These are phyloP conservation scores for Microvelia longipes DNA, from an alignment of 1,140 invertebrate species.

Conservation along the genomic window DNA sequence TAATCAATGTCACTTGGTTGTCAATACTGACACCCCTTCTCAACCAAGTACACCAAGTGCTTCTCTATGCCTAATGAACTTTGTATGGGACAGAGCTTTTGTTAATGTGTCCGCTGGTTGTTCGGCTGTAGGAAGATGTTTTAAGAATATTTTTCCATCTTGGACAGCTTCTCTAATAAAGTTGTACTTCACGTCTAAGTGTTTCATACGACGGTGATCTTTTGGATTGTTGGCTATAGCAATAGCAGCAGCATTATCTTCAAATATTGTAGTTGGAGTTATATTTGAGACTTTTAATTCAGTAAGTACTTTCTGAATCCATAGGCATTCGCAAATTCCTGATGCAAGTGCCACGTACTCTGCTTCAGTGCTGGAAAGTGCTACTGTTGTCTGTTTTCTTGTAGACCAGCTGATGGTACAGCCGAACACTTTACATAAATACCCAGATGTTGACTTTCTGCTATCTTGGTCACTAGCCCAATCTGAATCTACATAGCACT, in stretches of 20 bases:
- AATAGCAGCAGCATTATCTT: slow-evolving; percentile 1
- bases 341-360: slow-evolving; percentile 18
- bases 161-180: background rate
- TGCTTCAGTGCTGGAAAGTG: slow-evolving; percentile 21
- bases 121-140: background rate
- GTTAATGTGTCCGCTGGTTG: no score
- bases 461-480: background rate
- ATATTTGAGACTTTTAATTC: background rate
- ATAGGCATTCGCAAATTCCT: slow-evolving; percentile 8
- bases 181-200: no score
- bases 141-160: background rate
- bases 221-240: background rate
- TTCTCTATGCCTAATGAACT: no score
- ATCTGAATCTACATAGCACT: background rate
- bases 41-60: no score
- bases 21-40: no score
- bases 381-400: background rate
- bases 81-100: no score
- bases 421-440: background rate
- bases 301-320: background rate
- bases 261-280: background rate
- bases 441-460: background rate
- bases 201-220: background rate
- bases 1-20: no score
- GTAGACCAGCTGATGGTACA: background rate